Evolutionary conservation across 2,113 vertebrate species (phyloP), one percentile per base, ranked within the genome.

Genomic region (Blennius ocellaris): DNA sequence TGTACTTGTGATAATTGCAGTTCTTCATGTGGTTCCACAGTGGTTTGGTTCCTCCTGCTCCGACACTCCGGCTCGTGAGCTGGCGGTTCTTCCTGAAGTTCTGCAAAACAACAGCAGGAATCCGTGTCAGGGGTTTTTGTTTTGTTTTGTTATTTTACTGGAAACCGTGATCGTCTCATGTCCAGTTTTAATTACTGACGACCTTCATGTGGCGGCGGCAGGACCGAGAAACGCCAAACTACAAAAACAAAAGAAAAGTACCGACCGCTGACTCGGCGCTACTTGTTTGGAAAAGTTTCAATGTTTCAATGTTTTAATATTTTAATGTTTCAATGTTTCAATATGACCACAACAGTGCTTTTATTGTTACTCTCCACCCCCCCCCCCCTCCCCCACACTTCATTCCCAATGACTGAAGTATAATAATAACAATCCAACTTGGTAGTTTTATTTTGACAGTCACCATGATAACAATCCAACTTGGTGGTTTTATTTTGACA

Each of bases 271-370:
- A 44, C 62, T 44, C 55, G 73, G 54, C 58, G 49, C 49, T 59
- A 65, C 68, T 74, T 81, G 78, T 17, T 73, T 71, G 65, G 70
- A 60, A 30, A 52, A n/a, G 7, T 68, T 57, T 69, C 51, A 55
- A 16, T 39, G 8, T n/a, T n/a, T n/a, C n/a, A n/a, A n/a, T n/a
- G n/a, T n/a, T n/a, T n/a, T n/a, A n/a, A n/a, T n/a, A n/a, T n/a
- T n/a, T n/a, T n/a, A n/a, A n/a, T n/a, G n/a, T n/a, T n/a, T n/a
- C n/a, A n/a, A n/a, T n/a, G n/a, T n/a, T n/a, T n/a, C n/a, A n/a
- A n/a, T n/a, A n/a, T n/a, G n/a, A n/a, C n/a, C 48, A 79, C 56
- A 71, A 64, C 40, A 50, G 30, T 37, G 30, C 61, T 80, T 61
- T 50, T 78, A 56, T 78, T 76, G 44, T 72, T 51, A 11, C 49